Percentiles rank a stretch among this genome's conserved stretches.
These are phyloP conservation scores for Malthinus seriepunctatus DNA, from an alignment of 2,888 invertebrate species.

Conservation along the genomic window DNA sequence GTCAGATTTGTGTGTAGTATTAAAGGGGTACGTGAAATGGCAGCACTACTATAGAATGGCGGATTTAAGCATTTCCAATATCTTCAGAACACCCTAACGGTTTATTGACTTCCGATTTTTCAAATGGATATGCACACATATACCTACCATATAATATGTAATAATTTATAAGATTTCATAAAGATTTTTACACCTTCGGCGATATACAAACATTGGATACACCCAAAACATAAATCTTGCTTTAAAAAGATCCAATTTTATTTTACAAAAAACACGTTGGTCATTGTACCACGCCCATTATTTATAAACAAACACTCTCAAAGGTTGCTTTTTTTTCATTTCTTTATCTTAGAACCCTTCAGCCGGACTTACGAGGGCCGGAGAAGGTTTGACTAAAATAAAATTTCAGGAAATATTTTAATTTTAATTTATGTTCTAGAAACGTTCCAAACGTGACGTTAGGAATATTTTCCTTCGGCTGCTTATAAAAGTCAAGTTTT, in stretches of 20 bases:
- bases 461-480: too few relatives aligned
- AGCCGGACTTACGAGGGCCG: too few relatives aligned
- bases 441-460: too few relatives aligned
- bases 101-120: conserved; percentile 31
- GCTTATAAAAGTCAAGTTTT: too few relatives aligned
- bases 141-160: conserved; percentile 18
- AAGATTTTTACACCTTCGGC: conserved; percentile 18
- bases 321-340: too few relatives aligned
- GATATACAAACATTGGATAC: conserved; percentile 6
- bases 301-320: too few relatives aligned
- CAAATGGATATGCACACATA: conserved; percentile 20
- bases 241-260: neutral
- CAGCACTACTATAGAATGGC: conserved; percentile 30
- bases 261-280: neutral
- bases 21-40: conserved; percentile 33
- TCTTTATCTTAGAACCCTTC: too few relatives aligned
- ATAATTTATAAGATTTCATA: conserved; percentile 18
- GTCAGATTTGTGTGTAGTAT: conserved; percentile 32
- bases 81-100: conserved; percentile 17
- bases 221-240: conserved; percentile 2
- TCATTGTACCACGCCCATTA: too few relatives aligned
- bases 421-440: neutral
- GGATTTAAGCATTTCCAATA: conserved; percentile 28
- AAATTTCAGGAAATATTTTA: neutral
- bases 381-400: neutral